Percentiles rank a stretch among this genome's conserved stretches.
Conservation (phyloP, 2,113 vertebrate genomes). For the Choloepus hoffmanni region DNA sequence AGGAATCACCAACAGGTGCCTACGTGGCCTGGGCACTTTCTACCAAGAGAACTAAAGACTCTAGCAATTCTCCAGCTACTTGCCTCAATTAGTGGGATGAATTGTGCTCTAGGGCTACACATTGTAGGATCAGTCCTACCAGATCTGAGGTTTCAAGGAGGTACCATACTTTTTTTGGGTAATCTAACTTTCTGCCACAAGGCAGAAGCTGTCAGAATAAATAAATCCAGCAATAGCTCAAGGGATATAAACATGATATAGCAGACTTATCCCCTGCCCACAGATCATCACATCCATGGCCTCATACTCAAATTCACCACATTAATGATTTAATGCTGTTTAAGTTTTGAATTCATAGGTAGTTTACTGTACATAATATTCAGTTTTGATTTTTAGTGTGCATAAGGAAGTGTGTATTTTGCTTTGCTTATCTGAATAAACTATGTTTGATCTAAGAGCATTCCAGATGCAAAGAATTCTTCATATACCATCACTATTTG, state of each 20-base stretch:
- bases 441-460: neutral
- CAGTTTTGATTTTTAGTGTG: neutral
- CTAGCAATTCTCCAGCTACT: neutral
- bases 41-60: accelerated
- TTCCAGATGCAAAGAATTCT: neutral
- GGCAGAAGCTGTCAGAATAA: accelerated
- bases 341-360: accelerated
- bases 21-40: accelerated
- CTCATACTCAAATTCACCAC: accelerated
- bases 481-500: neutral
- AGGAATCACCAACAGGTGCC: neutral
- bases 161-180: accelerated
- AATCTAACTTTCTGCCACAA: accelerated
- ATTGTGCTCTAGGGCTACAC: no score
- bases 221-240: accelerated
- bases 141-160: accelerated
- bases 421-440: conserved; percentile 3
- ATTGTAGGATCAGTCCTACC: no score
- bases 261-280: accelerated
- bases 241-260: accelerated
- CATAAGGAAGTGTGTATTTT: neutral
- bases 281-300: accelerated
- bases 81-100: no score
- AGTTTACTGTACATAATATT: accelerated
- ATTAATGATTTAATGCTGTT: accelerated